These are phyloP conservation scores for Peromyscus leucopus DNA, from an alignment of 2,113 vertebrate genomes.

Conservation along the genomic window DNA sequence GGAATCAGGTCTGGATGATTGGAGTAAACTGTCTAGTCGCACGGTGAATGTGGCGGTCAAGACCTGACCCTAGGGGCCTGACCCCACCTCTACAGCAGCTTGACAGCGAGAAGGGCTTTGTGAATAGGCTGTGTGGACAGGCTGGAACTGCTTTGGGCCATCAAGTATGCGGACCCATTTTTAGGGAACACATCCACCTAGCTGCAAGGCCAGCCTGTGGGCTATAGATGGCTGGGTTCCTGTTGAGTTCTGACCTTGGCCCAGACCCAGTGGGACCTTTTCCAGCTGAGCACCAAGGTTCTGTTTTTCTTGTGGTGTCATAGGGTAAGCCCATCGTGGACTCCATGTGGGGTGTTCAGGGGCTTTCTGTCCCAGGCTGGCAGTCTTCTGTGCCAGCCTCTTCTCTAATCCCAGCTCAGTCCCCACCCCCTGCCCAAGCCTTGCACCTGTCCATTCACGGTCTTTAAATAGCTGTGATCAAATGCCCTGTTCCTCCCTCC, in stretches of 20 bases:
- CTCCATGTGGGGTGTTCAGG: background rate
- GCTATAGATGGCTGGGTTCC: background rate
- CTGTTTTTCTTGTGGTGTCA: background rate
- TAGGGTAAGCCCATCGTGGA: background rate
- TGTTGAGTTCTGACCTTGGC: no score
- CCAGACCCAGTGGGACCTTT: background rate
- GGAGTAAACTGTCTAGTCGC: background rate
- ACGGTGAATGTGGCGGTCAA: rapidly evolving
- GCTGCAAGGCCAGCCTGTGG: background rate
- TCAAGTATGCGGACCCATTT: rapidly evolving
- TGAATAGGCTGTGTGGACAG: background rate
- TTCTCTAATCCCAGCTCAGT: background rate
- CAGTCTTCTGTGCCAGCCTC: background rate
- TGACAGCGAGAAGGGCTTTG: rapidly evolving
- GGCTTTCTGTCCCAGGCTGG: background rate
- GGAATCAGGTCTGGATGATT: background rate
- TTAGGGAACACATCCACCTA: background rate
- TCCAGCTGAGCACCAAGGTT: rapidly evolving
- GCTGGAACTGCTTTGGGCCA: background rate
- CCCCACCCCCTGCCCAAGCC: rapidly evolving
- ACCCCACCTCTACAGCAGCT: background rate
- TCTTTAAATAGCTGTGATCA: background rate
- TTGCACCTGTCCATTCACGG: conserved; percentile 17
- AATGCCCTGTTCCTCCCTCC: background rate
- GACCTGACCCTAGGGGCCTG: background rate